These are phyloP conservation scores for Ectemnius lituratus DNA, from an alignment of 2,888 invertebrate species.

Conservation along the genomic window DNA sequence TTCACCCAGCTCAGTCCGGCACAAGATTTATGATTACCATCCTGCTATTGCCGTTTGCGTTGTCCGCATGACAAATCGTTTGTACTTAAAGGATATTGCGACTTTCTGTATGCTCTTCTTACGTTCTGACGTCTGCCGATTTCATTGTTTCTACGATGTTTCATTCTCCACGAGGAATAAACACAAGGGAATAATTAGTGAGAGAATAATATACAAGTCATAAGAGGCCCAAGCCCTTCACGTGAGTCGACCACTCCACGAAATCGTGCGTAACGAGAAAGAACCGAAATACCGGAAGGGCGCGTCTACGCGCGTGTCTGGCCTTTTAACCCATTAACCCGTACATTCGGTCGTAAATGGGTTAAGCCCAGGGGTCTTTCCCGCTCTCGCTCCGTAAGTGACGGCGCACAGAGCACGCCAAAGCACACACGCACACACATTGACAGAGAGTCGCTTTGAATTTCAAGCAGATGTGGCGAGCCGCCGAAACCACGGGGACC, in stretches of 20 bases:
- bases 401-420: no score
- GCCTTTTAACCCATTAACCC: slow-evolving; percentile 64
- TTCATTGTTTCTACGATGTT: no score
- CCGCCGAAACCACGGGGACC: slow-evolving; percentile 27
- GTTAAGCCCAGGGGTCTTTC: slow-evolving; percentile 58
- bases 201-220: no score
- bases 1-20: slow-evolving; percentile 4
- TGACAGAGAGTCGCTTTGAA: slow-evolving; percentile 49
- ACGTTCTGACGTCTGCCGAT: no score
- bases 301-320: slow-evolving; percentile 41
- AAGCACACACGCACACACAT: slow-evolving; percentile 3
- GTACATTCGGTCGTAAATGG: slow-evolving; percentile 56
- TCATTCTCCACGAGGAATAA: no score
- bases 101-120: no score
- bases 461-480: slow-evolving; percentile 58
- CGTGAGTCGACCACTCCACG: no score
- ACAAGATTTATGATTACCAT: slow-evolving; percentile 10
- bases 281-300: slow-evolving; percentile 45
- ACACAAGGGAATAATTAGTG: no score
- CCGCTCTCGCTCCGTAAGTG: slow-evolving; percentile 14
- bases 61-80: slow-evolving; percentile 17
- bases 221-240: no score
- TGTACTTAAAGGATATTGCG: slow-evolving; percentile 9
- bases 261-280: slow-evolving; percentile 12
- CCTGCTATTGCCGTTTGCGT: background rate